These are phyloP conservation scores for Euphysa ruthae DNA, from an alignment of 30 jellyfish, hydroid and myxozoan genomes.

Conservation along the genomic window DNA sequence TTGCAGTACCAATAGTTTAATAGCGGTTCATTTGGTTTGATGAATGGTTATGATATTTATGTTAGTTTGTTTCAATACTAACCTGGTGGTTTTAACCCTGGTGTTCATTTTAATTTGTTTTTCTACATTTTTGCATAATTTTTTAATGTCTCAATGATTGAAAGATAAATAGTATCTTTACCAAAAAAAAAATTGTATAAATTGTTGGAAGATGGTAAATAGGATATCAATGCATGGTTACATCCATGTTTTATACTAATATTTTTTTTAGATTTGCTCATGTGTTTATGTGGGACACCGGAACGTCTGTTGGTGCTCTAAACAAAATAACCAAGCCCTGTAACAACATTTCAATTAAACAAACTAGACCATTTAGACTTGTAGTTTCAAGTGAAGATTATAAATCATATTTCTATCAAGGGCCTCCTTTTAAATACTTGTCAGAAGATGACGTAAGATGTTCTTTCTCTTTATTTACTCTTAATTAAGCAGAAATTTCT, in stretches of 20 bases:
- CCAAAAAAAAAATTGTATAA: too few relatives aligned
- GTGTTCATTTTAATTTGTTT: too few relatives aligned
- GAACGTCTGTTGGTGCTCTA: conserved; percentile 81
- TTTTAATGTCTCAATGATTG: too few relatives aligned
- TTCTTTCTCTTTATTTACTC: not conserved
- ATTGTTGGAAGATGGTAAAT: too few relatives aligned
- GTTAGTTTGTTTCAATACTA: too few relatives aligned
- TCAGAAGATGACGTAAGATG: conserved; percentile 24
- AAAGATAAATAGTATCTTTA: too few relatives aligned
- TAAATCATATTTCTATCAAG: conserved; percentile 51
- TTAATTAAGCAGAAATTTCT: not conserved
- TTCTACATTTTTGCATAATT: too few relatives aligned
- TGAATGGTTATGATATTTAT: too few relatives aligned
- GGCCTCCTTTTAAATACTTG: conserved; percentile 89
- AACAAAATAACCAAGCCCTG: conserved; percentile 47
- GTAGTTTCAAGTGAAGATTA: conserved; percentile 77
- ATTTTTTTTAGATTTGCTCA: conserved; percentile 48
- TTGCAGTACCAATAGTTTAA: too few relatives aligned
- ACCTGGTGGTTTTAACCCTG: too few relatives aligned
- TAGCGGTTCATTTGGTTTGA: too few relatives aligned
- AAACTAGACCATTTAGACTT: conserved; percentile 74
- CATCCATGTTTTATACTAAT: too few relatives aligned
- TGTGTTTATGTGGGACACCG: conserved; percentile 95
- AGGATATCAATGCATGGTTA: not conserved
- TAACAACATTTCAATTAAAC: conserved; percentile 59